Percentiles rank a stretch among this genome's conserved stretches.
These are phyloP conservation scores for Teinopalpus imperialis DNA, from an alignment of 2,888 invertebrate species.

Conservation along the genomic window DNA sequence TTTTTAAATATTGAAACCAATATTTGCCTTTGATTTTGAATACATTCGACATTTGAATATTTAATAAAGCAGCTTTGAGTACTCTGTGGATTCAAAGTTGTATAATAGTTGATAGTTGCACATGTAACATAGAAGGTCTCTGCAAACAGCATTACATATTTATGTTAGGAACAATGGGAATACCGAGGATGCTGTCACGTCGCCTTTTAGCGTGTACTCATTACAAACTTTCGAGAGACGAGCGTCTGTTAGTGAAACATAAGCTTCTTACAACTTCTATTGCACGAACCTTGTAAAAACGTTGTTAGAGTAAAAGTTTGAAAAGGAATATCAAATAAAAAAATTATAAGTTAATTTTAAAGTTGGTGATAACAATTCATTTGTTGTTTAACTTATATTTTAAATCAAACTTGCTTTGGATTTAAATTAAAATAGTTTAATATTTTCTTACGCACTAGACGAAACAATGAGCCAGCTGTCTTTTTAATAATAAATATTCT, in stretches of 20 bases:
- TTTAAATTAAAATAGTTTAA: too few relatives aligned
- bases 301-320: too few relatives aligned
- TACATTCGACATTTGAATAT: conserved; percentile 20
- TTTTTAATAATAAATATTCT: too few relatives aligned
- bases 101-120: conserved; percentile 43
- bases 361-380: too few relatives aligned
- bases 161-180: conserved; percentile 43
- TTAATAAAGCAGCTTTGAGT: conserved; percentile 43
- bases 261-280: conserved; percentile 8
- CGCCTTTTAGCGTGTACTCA: conserved; percentile 14
- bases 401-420: too few relatives aligned
- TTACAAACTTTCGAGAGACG: conserved; percentile 16
- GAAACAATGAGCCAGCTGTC: too few relatives aligned
- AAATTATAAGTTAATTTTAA: too few relatives aligned
- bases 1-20: conserved; percentile 14
- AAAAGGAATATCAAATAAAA: too few relatives aligned
- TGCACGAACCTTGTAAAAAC: neutral
- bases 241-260: conserved; percentile 17
- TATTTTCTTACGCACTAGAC: too few relatives aligned
- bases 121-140: conserved; percentile 43
- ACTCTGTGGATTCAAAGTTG: conserved; percentile 64
- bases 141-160: conserved; percentile 61
- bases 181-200: conserved; percentile 9
- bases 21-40: conserved; percentile 17
- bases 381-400: too few relatives aligned